Evolutionary conservation across 2,888 invertebrate genomes (phyloP).

Genomic region (Coecobrya sp.): DNA sequence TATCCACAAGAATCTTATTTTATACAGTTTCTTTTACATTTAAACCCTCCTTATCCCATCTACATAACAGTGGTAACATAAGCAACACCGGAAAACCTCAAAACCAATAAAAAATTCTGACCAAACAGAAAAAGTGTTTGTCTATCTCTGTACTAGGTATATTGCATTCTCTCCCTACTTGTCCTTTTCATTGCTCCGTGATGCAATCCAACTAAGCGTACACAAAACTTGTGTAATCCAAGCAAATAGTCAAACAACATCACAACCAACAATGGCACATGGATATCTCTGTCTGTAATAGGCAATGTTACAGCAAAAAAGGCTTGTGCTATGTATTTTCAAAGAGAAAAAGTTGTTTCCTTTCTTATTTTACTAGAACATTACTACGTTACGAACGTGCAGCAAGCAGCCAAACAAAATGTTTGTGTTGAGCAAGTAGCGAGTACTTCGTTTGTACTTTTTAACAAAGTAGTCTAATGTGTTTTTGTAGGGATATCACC

Average conservation of each 20-base stretch:
- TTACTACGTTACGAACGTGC: neutral
- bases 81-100: conserved; percentile 33
- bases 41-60: neutral
- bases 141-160: neutral
- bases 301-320: neutral
- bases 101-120: conserved; percentile 38
- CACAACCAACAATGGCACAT: conserved; percentile 36
- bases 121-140: conserved; percentile 68
- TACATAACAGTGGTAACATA: neutral
- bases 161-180: neutral
- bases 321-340: neutral
- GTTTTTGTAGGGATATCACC: conserved; percentile 2
- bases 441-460: neutral
- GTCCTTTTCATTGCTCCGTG: conserved; percentile 28
- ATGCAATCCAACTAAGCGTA: conserved; percentile 55
- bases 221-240: conserved; percentile 70
- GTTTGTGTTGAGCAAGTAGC: neutral
- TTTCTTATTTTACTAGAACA: neutral
- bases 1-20: neutral
- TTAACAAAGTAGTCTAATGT: conserved; percentile 13
- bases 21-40: neutral
- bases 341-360: conserved; percentile 54
- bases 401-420: conserved; percentile 27
- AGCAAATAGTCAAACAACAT: conserved; percentile 55
- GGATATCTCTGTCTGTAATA: neutral